These are phyloP conservation scores for Rhabdophis nuchalis DNA, from an alignment of 2,797 vertebrate genomes.

Conservation along the genomic window DNA sequence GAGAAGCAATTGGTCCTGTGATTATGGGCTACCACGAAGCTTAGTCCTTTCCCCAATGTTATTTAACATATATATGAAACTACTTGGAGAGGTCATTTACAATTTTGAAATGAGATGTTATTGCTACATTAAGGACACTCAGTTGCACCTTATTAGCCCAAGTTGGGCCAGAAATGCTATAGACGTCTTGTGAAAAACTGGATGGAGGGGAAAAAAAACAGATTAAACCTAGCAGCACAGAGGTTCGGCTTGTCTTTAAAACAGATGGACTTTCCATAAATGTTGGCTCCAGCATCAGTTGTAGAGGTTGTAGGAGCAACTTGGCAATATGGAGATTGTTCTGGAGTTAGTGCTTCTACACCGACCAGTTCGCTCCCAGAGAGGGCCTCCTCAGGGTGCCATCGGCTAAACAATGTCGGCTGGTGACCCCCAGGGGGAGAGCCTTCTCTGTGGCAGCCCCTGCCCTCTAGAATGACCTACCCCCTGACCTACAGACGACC, in stretches of 20 bases:
- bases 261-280: neutral
- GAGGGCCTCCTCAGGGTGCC: no score
- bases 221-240: neutral
- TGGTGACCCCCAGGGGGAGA: no score
- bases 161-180: neutral
- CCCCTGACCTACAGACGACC: no score
- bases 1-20: neutral
- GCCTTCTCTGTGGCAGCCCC: no score
- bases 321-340: neutral
- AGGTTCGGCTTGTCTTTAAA: neutral
- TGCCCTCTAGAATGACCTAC: no score
- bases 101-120: neutral
- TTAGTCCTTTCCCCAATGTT: neutral
- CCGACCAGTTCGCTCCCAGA: no score
- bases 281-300: neutral
- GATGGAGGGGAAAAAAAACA: neutral
- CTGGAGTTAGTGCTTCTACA: neutral
- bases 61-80: neutral
- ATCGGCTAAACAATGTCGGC: no score
- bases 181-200: neutral
- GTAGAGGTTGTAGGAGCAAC: neutral
- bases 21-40: neutral
- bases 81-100: neutral
- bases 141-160: neutral
- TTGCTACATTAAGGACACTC: neutral